phyloP scores from a whole-genome alignment of 2,113 vertebrate species.

The Aptenodytes forsteri region DNA sequence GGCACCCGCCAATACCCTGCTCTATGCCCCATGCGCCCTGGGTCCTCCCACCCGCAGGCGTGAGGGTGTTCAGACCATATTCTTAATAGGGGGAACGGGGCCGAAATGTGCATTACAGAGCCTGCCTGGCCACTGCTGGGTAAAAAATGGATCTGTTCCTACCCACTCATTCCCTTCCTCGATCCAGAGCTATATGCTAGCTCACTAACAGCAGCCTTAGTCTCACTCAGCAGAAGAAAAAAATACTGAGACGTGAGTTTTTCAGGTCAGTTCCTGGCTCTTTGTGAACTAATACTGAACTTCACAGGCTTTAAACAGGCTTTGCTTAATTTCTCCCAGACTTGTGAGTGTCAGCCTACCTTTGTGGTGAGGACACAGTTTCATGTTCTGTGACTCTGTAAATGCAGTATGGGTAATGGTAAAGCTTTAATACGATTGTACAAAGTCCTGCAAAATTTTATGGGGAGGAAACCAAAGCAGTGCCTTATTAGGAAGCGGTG shows the following conservation, averaged over 20 bases:
- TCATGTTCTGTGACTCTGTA: background rate
- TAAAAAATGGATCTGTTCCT: background rate
- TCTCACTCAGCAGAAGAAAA: background rate
- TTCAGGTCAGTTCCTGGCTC: background rate
- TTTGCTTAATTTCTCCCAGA: background rate
- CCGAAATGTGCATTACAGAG: background rate
- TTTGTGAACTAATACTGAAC: background rate
- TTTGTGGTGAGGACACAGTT: background rate
- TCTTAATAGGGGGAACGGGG: background rate
- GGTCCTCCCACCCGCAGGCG: fast-evolving
- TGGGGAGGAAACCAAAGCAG: background rate
- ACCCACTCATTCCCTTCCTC: background rate
- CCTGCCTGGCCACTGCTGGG: background rate
- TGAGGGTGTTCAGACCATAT: background rate
- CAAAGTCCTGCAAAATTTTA: background rate
- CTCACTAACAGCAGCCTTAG: background rate
- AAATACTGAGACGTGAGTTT: background rate
- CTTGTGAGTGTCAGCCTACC: background rate
- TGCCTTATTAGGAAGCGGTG: background rate
- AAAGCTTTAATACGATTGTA: background rate
- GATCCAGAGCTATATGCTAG: background rate
- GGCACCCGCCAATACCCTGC: no score
- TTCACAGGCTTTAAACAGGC: background rate
- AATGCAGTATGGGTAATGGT: background rate
- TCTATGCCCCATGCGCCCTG: fast-evolving